Percentiles rank a stretch among this genome's conserved stretches.
Evolutionary conservation across 2,113 vertebrate species (phyloP).

Genomic region (Hippocampus barbouri): DNA sequence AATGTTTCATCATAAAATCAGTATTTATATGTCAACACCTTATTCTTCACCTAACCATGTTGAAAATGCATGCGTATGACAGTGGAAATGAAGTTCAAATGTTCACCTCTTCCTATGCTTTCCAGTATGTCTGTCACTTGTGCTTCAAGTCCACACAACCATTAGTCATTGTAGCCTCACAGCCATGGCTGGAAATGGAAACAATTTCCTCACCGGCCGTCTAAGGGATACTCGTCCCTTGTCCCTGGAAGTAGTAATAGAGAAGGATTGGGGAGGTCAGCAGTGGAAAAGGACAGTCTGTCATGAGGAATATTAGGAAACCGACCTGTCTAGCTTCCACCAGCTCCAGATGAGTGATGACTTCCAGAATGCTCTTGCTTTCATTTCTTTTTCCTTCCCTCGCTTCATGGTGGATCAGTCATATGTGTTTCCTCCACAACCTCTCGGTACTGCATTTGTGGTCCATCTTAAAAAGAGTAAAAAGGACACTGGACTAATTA

Average conservation of each 20-base stretch:
- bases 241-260: constrained; percentile 51
- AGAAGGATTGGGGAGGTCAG: constrained; percentile 54
- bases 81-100: background rate
- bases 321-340: constrained; percentile 61
- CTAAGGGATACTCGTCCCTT: constrained; percentile 41
- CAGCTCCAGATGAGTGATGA: constrained; percentile 68
- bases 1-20: too few relatives aligned
- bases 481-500: background rate
- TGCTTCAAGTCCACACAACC: constrained; percentile 19
- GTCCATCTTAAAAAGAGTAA: constrained; percentile 32
- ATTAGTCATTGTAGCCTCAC: constrained; percentile 16
- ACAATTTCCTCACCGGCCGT: constrained; percentile 38
- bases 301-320: constrained; percentile 72
- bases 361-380: constrained; percentile 53
- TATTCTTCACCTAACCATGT: too few relatives aligned
- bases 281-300: constrained; percentile 70
- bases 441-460: constrained; percentile 26
- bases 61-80: background rate
- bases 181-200: constrained; percentile 23
- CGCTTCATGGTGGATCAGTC: constrained; percentile 54
- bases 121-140: background rate
- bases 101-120: background rate
- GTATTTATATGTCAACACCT: background rate
- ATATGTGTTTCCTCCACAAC: constrained; percentile 34
- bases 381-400: constrained; percentile 23